phyloP scores from a whole-genome alignment of 92 coral and sea anemone genomes.

The Parazoanthus darwini region DNA sequence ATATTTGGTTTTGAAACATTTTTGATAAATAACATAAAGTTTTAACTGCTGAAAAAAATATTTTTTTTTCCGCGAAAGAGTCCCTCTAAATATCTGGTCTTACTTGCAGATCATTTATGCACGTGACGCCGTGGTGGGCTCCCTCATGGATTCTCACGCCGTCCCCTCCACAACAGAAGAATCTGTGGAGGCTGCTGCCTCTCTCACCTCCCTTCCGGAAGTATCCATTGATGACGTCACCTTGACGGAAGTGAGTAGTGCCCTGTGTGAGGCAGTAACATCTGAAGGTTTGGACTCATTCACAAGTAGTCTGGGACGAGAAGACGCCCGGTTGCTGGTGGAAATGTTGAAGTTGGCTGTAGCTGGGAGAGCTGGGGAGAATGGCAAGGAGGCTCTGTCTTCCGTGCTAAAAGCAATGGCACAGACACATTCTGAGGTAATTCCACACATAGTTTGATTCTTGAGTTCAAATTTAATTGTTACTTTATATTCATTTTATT shows the following conservation, averaged over 20 bases:
- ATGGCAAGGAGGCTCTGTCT: conserved; percentile 83
- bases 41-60: too few species aligned
- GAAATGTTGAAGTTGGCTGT: conserved; percentile 94
- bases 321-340: conserved; percentile 90
- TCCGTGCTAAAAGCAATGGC: conserved; percentile 82
- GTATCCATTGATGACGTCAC: conserved; percentile 84
- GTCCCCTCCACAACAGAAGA: conserved; percentile 73
- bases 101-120: conserved; percentile 79
- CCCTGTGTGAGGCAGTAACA: conserved; percentile 42
- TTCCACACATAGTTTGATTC: not conserved
- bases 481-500: not conserved
- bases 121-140: conserved; percentile 92
- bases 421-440: conserved; percentile 82
- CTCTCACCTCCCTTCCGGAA: conserved; percentile 74
- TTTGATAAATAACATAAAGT: too few species aligned
- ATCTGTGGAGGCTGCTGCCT: conserved; percentile 62
- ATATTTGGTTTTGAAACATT: too few species aligned
- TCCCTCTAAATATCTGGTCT: not conserved
- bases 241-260: conserved; percentile 57
- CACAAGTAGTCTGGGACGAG: conserved; percentile 75
- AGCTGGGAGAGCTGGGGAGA: conserved; percentile 91
- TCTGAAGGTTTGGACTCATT: conserved; percentile 84
- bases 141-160: conserved; percentile 81
- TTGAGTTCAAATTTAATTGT: not conserved
- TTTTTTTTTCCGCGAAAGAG: not conserved